A percentile compares a stretch with the other conserved stretches of the same genome.
Evolutionary conservation across 2,888 invertebrate genomes (phyloP).

Genomic region (Muschampia plurimacula): DNA sequence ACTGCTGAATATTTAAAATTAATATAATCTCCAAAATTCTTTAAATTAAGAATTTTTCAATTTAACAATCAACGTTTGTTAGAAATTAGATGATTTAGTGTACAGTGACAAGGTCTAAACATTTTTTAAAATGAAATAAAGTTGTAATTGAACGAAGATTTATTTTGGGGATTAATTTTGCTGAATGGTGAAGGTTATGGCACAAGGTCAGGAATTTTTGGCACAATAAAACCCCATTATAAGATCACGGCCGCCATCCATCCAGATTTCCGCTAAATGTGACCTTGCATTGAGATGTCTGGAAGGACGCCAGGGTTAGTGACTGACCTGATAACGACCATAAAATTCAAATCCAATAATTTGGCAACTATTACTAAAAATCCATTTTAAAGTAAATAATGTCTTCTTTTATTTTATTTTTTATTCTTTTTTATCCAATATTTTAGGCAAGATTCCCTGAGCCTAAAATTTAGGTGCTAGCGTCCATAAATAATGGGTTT

Average conservation of each 20-base stretch:
- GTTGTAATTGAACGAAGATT: too few species aligned
- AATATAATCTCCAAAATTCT: too few species aligned
- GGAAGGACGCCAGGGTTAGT: constrained; percentile 28
- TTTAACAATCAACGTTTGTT: too few species aligned
- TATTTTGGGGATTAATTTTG: too few species aligned
- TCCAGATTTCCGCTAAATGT: constrained; percentile 5
- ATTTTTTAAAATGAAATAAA: too few species aligned
- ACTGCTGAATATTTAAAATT: too few species aligned
- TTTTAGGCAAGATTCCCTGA: constrained; percentile 21
- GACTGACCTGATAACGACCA: constrained; percentile 29
- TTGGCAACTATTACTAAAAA: constrained; percentile 23
- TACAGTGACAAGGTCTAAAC: too few species aligned
- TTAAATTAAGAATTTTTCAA: too few species aligned
- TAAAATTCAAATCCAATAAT: constrained; percentile 12
- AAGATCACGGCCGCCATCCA: constrained; percentile 25
- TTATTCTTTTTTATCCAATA: background rate
- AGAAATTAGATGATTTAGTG: too few species aligned
- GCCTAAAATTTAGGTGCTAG: background rate
- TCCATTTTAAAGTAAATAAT: background rate
- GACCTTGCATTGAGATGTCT: constrained; percentile 26
- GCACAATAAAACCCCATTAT: constrained; percentile 21
- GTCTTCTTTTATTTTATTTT: background rate
- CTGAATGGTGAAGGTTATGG: background rate
- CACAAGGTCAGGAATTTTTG: constrained; percentile 17
- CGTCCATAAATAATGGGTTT: background rate